phyloP scores from a whole-genome alignment of 1,140 invertebrate genomes.

The Eubasilissa regina region DNA sequence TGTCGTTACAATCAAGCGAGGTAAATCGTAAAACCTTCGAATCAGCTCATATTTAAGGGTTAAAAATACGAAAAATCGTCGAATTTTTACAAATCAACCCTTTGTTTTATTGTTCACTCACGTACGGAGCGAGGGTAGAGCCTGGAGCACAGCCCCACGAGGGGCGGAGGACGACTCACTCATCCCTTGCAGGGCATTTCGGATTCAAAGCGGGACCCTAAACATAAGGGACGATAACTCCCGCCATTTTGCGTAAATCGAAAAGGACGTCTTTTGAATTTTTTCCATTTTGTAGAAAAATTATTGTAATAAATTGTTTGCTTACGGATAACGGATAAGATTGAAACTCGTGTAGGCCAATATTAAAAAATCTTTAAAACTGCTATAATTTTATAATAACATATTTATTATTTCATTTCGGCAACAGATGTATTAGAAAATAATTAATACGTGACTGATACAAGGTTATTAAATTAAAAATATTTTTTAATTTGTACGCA shows the following conservation, averaged over 20 bases:
- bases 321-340: too few species aligned
- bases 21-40: too few species aligned
- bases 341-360: too few species aligned
- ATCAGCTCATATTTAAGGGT: not conserved
- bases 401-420: too few species aligned
- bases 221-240: slow-evolving; percentile 14
- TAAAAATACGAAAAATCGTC: not conserved
- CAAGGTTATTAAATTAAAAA: too few species aligned
- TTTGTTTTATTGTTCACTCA: slow-evolving; percentile 14
- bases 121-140: not conserved
- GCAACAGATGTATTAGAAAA: too few species aligned
- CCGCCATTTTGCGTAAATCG: slow-evolving; percentile 23
- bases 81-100: slow-evolving; percentile 9
- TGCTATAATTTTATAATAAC: too few species aligned
- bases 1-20: too few species aligned
- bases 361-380: too few species aligned
- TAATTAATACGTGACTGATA: too few species aligned
- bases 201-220: not conserved
- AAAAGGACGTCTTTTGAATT: slow-evolving; percentile 18
- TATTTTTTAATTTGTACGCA: too few species aligned
- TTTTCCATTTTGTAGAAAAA: not conserved
- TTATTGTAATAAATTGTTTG: too few species aligned
- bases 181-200: not conserved
- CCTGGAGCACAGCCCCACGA: not conserved
- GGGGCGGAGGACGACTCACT: not conserved